Evolutionary conservation across 2,797 vertebrate species (phyloP).

Genomic region (Cryptoprocta ferox): DNA sequence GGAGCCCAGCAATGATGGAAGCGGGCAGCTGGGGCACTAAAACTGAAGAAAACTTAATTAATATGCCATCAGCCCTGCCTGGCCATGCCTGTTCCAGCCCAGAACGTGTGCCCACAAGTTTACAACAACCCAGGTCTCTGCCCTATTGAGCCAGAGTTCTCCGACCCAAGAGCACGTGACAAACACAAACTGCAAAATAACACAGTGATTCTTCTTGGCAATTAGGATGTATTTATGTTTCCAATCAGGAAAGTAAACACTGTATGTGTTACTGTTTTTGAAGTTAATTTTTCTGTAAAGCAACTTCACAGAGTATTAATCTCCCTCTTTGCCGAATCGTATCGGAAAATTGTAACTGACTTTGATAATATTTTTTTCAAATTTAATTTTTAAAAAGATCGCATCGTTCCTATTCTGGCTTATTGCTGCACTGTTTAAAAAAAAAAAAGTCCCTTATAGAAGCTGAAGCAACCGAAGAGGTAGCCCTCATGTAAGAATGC

Average conservation of each 20-base stretch:
- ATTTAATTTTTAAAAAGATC: background rate
- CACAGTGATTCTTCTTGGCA: background rate
- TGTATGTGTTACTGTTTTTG: background rate
- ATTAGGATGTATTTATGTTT: background rate
- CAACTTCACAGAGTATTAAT: background rate
- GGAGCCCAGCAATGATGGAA: background rate
- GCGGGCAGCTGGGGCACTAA: background rate
- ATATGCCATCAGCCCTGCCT: background rate
- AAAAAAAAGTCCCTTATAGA: background rate
- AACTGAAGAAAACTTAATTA: background rate
- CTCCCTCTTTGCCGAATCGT: background rate
- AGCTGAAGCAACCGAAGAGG: background rate
- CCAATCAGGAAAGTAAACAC: background rate
- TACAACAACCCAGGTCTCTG: background rate
- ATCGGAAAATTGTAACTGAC: background rate
- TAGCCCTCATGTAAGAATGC: background rate
- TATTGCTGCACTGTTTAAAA: background rate
- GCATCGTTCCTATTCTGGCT: background rate
- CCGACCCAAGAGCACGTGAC: background rate
- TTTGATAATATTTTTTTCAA: background rate
- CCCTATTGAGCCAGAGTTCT: background rate
- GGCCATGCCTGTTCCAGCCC: background rate
- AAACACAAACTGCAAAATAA: background rate
- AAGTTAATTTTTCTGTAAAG: background rate
- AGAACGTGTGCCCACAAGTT: background rate